Evolutionary conservation across 2,113 vertebrate genomes (phyloP), one percentile per base, ranked within the genome.

Genomic region (Thamnaconus septentrionalis): DNA sequence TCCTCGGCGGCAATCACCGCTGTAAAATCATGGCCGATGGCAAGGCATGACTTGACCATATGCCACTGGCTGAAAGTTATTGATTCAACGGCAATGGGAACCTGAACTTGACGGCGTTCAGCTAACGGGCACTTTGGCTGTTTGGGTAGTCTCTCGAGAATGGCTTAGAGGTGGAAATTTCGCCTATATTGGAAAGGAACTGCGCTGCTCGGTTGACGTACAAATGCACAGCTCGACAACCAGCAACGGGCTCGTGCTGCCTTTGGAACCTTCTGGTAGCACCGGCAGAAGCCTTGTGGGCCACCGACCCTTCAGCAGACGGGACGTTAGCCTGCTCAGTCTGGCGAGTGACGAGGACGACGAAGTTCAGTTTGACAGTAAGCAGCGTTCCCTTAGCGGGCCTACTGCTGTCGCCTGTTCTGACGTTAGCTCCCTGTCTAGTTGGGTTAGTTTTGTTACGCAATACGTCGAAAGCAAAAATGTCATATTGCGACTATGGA

Each of bases 331-430:
- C 41, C 42, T 89, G 31, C 68, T 87, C n/a, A 68, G 39, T 57
- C 61, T 86, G 3, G 71, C 83, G 1, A 77, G 66, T 49, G 83
- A 88, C 8, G 83, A 87, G 41, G 90, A 92, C 59, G 90, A 91
- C 0, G 87, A 90, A 2, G 81, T 91, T 18, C 84, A 81, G 43
- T 92, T 92, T 87, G 92, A 93, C 82, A 90, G 92, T 93, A 83
- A 91, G 90, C 72, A 53, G 6, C 4, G 68, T 69, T 72, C 9
- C 3, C 52, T 31, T 31, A 31, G 18, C 18, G 18, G 18, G 18
- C 18, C 18, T 31, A 31, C 18, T 31, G 18, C 18, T 31, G 18
- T 31, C 18, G 18, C 18, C 18, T 31, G 18, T 31, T 31, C 18
- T 31, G 18, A 31, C 18, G 18, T 31, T 31, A 31, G 18, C 18